Evolutionary conservation across 2,888 invertebrate species (phyloP), one percentile per base, ranked within the genome.

Genomic region (Raillietiella orientalis): DNA sequence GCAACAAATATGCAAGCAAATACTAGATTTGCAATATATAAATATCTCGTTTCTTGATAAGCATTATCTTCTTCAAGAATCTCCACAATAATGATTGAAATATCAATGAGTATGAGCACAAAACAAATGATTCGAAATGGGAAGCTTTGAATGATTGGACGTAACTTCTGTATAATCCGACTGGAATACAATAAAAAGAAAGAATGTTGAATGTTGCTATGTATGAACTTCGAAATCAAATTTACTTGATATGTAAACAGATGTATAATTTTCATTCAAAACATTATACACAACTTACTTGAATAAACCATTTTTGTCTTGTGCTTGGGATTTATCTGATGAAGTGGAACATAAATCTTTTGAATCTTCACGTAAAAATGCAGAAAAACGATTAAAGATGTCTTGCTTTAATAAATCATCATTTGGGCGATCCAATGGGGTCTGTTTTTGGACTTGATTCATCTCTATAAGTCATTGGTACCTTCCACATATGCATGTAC

Each of bases 1-100:
- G 47, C 29, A 21, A 50, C 36, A 34, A 51, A 51, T 31, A 43
- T 43, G 8, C 38, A 35, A 16, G 45, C 42, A 31, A 51, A 44
- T 30, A 40, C 35, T 23, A 48, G 40, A 15, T 46, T 45, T 11
- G 41, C 32, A 14, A 39, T 37, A 28, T 46, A 44, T 8, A 35
- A 29, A 2, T 32, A 30, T 35, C 35, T 35, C 34, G 35, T 32
- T 33, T 32, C 32, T 34, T 36, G 36, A 37, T 39, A 38, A 38
- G 39, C n/a, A 11, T 6, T 5, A 12, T 5, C 5, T 22, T 8
- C 22, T 6, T 8, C 6, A 11, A 11, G 9, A 8, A 35, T 29
- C 19, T 35, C 35, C 13, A 34, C 28, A 19, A 35, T 31, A 10
- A 35, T 27, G 5, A 35, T 24, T 6, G 33, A 24, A 22, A 35